These are phyloP conservation scores for Pangasius mekongensis DNA, from an alignment of 2,797 vertebrate genomes.

Conservation along the genomic window DNA sequence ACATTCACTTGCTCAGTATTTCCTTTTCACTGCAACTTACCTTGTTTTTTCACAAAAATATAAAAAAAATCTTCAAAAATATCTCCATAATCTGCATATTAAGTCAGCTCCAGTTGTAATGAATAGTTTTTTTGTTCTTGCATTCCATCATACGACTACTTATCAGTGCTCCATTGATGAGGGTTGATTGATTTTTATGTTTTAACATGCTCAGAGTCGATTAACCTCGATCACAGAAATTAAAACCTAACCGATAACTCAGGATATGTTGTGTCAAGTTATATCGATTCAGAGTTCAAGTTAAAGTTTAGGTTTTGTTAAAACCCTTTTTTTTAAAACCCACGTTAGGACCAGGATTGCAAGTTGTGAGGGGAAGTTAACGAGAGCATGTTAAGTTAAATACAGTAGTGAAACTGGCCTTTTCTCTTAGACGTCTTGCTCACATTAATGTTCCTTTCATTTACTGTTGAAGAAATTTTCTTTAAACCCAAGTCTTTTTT, in stretches of 20 bases:
- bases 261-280: no score
- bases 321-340: background rate
- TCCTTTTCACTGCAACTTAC: background rate
- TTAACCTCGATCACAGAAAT: no score
- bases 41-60: no score
- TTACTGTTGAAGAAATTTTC: background rate
- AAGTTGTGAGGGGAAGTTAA: background rate
- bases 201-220: background rate
- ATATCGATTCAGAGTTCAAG: no score
- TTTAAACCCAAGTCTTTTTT: background rate
- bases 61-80: no score
- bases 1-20: background rate
- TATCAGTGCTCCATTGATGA: background rate
- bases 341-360: background rate
- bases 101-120: background rate
- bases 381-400: no score
- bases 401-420: background rate
- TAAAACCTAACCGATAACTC: no score
- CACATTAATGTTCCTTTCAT: background rate
- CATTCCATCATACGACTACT: background rate
- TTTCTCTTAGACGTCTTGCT: background rate
- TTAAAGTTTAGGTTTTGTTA: background rate
- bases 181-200: background rate
- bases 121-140: background rate
- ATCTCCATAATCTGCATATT: background rate